Percentiles rank a stretch among this genome's conserved stretches.
These are phyloP conservation scores for Schmidtea mediterranea DNA, from an alignment of 1,140 invertebrate species.

Conservation along the genomic window DNA sequence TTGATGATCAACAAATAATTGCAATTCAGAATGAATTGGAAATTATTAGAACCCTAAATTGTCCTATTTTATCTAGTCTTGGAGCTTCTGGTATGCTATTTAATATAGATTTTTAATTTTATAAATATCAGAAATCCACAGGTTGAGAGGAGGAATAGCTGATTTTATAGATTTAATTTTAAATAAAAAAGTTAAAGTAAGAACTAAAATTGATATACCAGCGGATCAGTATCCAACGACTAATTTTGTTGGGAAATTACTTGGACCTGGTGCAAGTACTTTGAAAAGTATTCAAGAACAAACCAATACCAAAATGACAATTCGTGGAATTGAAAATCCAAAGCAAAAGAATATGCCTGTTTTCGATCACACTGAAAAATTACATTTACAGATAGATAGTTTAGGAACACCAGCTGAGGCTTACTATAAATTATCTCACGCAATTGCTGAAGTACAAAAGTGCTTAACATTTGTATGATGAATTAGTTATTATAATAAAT, in stretches of 20 bases:
- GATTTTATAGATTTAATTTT: neutral
- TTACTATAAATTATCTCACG: conserved; percentile 60
- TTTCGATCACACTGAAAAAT: conserved; percentile 68
- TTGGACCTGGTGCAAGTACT: neutral
- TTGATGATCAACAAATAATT: too few relatives aligned
- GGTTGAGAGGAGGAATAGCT: neutral
- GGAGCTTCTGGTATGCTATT: too few relatives aligned
- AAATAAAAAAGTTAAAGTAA: neutral
- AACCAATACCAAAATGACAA: conserved; percentile 76
- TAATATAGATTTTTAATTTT: neutral
- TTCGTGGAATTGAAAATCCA: too few relatives aligned
- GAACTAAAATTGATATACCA: neutral
- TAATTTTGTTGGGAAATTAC: conserved; percentile 5
- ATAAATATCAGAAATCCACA: neutral
- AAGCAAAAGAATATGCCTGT: conserved; percentile 77
- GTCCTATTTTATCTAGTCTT: too few relatives aligned
- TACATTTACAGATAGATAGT: conserved; percentile 70
- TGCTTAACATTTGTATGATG: too few relatives aligned
- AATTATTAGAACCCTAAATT: too few relatives aligned
- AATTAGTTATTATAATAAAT: too few relatives aligned
- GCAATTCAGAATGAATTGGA: too few relatives aligned
- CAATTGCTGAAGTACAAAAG: conserved; percentile 43
- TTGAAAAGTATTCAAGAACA: conserved; percentile 60
- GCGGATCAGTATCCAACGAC: neutral
- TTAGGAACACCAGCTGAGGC: conserved; percentile 62